These are phyloP conservation scores for Pseudococcus viburni DNA, from an alignment of 2,888 invertebrate species.

Conservation along the genomic window DNA sequence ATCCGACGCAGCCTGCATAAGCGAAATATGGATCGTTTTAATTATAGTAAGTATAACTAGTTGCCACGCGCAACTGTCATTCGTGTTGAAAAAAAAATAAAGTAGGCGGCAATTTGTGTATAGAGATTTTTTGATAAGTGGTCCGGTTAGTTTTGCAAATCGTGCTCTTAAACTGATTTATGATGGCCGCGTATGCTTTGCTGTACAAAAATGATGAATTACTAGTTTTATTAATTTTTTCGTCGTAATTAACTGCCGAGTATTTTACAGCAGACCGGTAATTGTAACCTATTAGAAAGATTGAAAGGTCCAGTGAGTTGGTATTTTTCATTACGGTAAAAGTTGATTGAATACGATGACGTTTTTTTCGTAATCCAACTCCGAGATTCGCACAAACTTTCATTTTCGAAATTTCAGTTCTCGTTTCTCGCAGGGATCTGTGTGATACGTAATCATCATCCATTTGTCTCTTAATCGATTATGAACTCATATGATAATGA, in stretches of 20 bases:
- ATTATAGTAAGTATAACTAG: conserved; percentile 2
- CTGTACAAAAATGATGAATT: conserved; percentile 23
- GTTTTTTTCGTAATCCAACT: not conserved
- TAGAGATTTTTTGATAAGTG: conserved; percentile 38
- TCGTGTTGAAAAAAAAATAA: conserved; percentile 45
- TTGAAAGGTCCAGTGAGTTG: conserved; percentile 17
- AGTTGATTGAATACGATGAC: conserved; percentile 10
- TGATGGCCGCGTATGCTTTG: conserved; percentile 14
- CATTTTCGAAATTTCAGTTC: not conserved
- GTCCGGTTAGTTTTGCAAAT: conserved; percentile 44
- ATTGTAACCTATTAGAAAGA: conserved; percentile 33
- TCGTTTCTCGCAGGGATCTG: not conserved
- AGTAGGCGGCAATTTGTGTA: conserved; percentile 40
- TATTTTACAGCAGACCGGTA: conserved; percentile 21
- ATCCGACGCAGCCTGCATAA: not conserved
- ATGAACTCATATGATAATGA: too few species aligned
- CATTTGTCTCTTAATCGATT: too few species aligned
- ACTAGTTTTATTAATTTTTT: conserved; percentile 48
- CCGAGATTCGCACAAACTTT: not conserved
- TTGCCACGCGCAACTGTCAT: conserved; percentile 46
- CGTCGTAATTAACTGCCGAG: conserved; percentile 15
- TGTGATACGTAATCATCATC: too few species aligned
- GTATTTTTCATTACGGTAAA: conserved; percentile 28
- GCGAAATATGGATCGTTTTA: conserved; percentile 40
- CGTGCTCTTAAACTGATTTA: conserved; percentile 40